Base-by-base conservation (phyloP, 92 coral and sea anemone species). In the Nematostella vectensis region DNA sequence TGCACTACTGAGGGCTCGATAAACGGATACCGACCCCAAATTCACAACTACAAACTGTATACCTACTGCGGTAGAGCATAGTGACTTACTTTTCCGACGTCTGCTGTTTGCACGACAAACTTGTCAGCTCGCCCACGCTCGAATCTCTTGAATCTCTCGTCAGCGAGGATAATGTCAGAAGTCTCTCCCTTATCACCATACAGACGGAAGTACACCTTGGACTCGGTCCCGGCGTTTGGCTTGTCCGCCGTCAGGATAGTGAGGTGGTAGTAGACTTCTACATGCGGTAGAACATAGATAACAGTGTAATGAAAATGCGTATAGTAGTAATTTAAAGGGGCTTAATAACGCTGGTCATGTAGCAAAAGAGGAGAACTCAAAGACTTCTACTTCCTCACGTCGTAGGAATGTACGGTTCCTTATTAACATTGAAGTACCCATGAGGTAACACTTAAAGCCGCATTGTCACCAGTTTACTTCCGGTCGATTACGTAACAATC, bases 31-130 rank as follows among this genome's bases (percentile, higher is more conserved):
- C n/a, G n/a, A n/a, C n/a, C n/a, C n/a, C n/a, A n/a, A n/a, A n/a
- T n/a, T n/a, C n/a, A n/a, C n/a, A n/a, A n/a, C n/a, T n/a, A n/a
- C n/a, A n/a, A n/a, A n/a, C n/a, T n/a, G n/a, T n/a, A n/a, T n/a
- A n/a, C n/a, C n/a, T n/a, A n/a, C n/a, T n/a, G n/a, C n/a, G n/a
- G n/a, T n/a, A n/a, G n/a, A n/a, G n/a, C n/a, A n/a, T n/a, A n/a
- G n/a, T n/a, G n/a, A 33, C 15, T 38, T 51, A 91, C 97, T 88
- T 81, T 85, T 27, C 97, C 97, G 11, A 91, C 89, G 55, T 91
- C 97, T 11, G 68, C 80, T 0, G 97, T 87, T 38, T 85, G 91
- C 12, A 91, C 82, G 29, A 83, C 81, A 67, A 91, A 91, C 76
- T 86, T 74, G 60, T 91, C 97, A 19, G 97, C 97, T 55, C 95